Conservation (phyloP, 2,113 vertebrate species). For the Engraulis encrasicolus region DNA sequence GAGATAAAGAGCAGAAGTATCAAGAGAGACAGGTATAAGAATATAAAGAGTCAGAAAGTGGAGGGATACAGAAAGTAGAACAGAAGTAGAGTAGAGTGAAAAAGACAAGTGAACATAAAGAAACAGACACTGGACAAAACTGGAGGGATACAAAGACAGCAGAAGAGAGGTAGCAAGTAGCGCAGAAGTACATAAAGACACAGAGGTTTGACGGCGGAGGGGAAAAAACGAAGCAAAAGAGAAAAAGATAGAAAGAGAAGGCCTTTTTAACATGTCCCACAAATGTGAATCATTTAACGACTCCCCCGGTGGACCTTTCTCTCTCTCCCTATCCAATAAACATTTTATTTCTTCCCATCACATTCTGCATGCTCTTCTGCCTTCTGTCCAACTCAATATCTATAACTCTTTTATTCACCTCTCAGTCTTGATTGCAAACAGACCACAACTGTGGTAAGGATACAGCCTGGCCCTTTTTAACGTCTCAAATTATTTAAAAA, state of each 20-base stretch:
- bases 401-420: conserved; percentile 18
- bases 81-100: no score
- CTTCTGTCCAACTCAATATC: neutral
- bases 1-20: no score
- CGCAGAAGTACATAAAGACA: neutral
- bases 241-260: neutral
- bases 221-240: neutral
- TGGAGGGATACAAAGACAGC: neutral
- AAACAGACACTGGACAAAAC: neutral
- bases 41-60: no score
- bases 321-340: neutral
- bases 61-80: no score
- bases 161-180: neutral
- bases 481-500: neutral
- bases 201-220: neutral
- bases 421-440: conserved; percentile 4
- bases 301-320: conserved; percentile 15
- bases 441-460: neutral
- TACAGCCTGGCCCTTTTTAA: neutral
- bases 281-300: neutral
- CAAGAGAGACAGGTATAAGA: no score
- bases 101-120: no score
- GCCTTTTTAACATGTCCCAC: neutral
- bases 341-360: conserved; percentile 5
- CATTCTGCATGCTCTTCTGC: neutral